These are phyloP conservation scores for Aphaenogaster floridana DNA, from an alignment of 1,140 invertebrate species.

Conservation along the genomic window DNA sequence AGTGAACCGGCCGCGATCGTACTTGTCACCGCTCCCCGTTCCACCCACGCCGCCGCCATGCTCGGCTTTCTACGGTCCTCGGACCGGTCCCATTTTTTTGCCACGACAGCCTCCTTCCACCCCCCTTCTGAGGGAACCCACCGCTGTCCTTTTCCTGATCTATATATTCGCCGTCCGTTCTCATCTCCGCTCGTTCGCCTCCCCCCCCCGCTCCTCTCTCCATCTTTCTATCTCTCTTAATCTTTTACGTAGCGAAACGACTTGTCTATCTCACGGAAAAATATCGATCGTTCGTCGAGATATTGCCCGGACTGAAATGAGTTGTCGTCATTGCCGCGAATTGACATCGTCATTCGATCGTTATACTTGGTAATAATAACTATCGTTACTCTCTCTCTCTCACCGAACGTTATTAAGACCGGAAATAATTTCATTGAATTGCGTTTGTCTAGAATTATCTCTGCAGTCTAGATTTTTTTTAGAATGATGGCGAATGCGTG, in stretches of 20 bases:
- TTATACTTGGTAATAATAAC: slow-evolving; percentile 50
- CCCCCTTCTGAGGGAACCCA: neutral
- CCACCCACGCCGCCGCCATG: slow-evolving; percentile 56
- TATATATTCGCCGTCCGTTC: slow-evolving; percentile 35
- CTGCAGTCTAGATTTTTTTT: slow-evolving; percentile 15
- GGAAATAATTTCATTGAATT: slow-evolving; percentile 39
- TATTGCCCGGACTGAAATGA: slow-evolving; percentile 62
- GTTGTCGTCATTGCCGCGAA: slow-evolving; percentile 62
- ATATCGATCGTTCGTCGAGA: slow-evolving; percentile 62
- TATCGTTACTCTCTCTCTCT: slow-evolving; percentile 17
- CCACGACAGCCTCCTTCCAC: neutral
- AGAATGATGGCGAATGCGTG: neutral
- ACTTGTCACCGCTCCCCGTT: slow-evolving; percentile 62
- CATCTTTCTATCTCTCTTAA: slow-evolving; percentile 12
- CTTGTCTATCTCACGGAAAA: slow-evolving; percentile 61
- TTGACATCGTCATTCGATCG: slow-evolving; percentile 57
- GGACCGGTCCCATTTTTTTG: slow-evolving; percentile 68
- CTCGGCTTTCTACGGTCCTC: slow-evolving; percentile 35
- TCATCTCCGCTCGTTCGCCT: neutral
- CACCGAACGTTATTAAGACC: slow-evolving; percentile 36
- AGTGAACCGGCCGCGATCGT: slow-evolving; percentile 43
- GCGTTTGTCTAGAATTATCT: slow-evolving; percentile 33
- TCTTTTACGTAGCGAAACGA: slow-evolving; percentile 9
- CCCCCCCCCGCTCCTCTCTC: neutral
- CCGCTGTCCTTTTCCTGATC: slow-evolving; percentile 22